Percentiles rank a stretch among this genome's conserved stretches.
phyloP scores from a whole-genome alignment of 2,797 vertebrate species.

The Eulemur albifrons region DNA sequence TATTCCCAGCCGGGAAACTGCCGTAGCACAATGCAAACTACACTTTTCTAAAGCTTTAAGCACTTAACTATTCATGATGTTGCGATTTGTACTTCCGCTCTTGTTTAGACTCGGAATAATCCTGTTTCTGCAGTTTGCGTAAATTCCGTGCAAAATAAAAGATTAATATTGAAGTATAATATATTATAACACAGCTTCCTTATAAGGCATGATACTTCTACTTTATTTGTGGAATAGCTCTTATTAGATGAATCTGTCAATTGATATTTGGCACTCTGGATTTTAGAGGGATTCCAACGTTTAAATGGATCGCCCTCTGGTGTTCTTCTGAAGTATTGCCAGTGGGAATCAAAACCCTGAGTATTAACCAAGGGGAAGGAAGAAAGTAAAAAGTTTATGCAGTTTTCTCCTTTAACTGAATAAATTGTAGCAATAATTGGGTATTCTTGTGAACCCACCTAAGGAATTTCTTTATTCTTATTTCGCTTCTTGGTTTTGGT shows the following conservation, averaged over 20 bases:
- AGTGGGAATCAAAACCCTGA: neutral
- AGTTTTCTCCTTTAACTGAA: neutral
- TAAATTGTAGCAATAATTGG: neutral
- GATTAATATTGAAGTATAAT: conserved; percentile 53
- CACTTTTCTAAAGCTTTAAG: neutral
- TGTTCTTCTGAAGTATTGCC: conserved; percentile 73
- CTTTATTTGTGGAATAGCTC: neutral
- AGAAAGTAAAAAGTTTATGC: neutral
- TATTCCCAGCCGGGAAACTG: conserved; percentile 27
- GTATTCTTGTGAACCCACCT: neutral
- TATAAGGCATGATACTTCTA: neutral
- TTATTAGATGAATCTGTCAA: neutral
- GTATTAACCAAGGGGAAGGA: neutral
- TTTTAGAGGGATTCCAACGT: neutral
- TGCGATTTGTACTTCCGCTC: conserved; percentile 20
- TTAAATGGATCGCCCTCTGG: conserved; percentile 80
- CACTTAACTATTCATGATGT: conserved; percentile 42
- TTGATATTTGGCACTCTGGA: neutral
- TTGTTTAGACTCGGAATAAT: conserved; percentile 54
- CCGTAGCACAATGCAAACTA: neutral
- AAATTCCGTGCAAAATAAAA: conserved; percentile 65
- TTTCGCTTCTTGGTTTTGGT: neutral
- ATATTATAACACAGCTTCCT: conserved; percentile 54
- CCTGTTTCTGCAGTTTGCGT: conserved; percentile 44
- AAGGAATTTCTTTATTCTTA: neutral